phyloP scores from a whole-genome alignment of 2,113 vertebrate genomes.

The Otis tarda region DNA sequence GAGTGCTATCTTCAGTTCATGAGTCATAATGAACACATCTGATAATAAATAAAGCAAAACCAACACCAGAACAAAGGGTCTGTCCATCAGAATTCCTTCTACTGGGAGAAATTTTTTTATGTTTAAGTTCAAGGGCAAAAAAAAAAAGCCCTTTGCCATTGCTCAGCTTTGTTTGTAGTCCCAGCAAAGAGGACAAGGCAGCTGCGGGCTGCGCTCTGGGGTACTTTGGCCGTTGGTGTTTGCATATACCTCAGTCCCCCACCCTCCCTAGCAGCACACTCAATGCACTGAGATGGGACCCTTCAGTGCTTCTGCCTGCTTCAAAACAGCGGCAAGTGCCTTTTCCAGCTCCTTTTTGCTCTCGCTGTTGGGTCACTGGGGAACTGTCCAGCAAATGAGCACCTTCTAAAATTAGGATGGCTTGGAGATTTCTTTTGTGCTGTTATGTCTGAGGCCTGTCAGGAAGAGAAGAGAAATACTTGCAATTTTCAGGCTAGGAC shows the following conservation, averaged over 20 bases:
- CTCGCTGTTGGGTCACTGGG: neutral
- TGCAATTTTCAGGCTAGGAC: neutral
- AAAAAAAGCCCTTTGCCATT: neutral
- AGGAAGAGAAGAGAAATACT: neutral
- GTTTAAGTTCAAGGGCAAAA: neutral
- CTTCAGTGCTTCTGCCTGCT: neutral
- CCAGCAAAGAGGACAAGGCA: neutral
- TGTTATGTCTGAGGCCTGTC: neutral
- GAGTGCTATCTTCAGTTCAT: neutral
- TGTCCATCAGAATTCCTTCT: neutral
- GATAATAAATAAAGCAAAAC: neutral
- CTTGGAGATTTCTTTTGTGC: conserved; percentile 1
- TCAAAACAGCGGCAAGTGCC: neutral
- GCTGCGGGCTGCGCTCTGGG: fast-evolving
- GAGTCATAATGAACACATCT: neutral
- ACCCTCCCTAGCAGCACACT: neutral
- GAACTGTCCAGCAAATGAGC: neutral
- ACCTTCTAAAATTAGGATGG: neutral
- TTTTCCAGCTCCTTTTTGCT: neutral
- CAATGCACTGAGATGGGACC: neutral
- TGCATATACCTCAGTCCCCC: neutral
- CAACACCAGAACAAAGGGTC: neutral
- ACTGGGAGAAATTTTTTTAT: neutral
- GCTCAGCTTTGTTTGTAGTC: neutral
- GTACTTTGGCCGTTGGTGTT: neutral